Base-by-base conservation (phyloP, 2,888 invertebrate species). In the Leptinotarsa juncta region DNA sequence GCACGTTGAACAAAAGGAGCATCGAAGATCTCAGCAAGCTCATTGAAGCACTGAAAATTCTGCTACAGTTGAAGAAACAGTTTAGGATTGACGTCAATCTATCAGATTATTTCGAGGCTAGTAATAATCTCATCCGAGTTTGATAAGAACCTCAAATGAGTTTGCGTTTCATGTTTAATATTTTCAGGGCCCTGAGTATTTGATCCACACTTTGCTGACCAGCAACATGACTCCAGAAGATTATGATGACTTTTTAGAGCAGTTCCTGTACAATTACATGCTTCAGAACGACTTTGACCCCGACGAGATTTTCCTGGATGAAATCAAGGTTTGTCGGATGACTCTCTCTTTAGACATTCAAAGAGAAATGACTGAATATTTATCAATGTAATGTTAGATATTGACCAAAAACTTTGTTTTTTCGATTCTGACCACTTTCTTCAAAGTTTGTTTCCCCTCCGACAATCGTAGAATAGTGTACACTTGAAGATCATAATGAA, bases 181-280 rank as follows among this genome's bases (percentile, higher is more conserved):
- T 70, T 82, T 80, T 70, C 72, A 85, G 85, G 83, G 82, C 15
- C 82, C 83, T 5, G 77, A 82, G 77, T 72, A 57, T 16, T 77
- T 85, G n/a, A 80, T 84, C 26, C 78, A 81, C 62, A 78, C 79
- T 18, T 78, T 86, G 48, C 72, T 86, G 49, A 81, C 80, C 67
- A 65, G 80, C 15, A 76, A 78, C 15, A 79, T 83, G 77, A 66
- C 74, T 48, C 72, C 79, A 1, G 83, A 86, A 18, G 81, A 82
- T 49, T 86, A 87, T 70, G 81, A 85, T 15, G 70, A 79, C 42
- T 85, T 89, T 51, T 76, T 88, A 14, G 81, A 86, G 53, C 83
- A 85, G 7, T 89, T 89, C 82, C 80, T 89, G 10, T 83, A 83
- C 32, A 84, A 84, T 65, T 90, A 87, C 73, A 88, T 89, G 77